These are phyloP conservation scores for Acomys russatus DNA, from an alignment of 2,797 vertebrate genomes.

Conservation along the genomic window DNA sequence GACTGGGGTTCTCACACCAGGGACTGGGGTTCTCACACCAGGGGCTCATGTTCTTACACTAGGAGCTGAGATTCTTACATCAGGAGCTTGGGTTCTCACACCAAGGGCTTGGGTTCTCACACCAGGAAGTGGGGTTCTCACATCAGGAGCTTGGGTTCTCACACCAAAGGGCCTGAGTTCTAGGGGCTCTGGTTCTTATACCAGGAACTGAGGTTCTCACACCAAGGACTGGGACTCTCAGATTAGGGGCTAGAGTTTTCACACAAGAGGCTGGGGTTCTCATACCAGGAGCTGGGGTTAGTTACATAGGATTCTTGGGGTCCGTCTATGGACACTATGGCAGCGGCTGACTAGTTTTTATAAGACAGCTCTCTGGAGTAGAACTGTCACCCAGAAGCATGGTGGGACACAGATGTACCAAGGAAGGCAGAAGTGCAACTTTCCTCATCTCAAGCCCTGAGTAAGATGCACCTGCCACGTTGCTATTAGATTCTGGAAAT, in stretches of 20 bases:
- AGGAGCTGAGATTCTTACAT: not conserved
- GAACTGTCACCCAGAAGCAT: not conserved
- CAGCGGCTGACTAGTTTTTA: not conserved
- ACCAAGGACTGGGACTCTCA: not conserved
- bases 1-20: not conserved
- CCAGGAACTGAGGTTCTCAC: not conserved
- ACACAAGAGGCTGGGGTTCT: not conserved
- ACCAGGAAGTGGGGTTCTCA: too few relatives aligned
- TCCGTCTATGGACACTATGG: not conserved
- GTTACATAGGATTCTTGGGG: not conserved
- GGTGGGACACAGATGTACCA: not conserved
- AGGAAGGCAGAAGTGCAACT: not conserved
- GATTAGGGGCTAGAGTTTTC: not conserved
- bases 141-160: not conserved
- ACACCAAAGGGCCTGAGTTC: not conserved
- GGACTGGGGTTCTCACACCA: not conserved
- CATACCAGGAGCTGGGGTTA: too few relatives aligned
- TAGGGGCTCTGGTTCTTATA: not conserved
- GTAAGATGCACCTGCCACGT: not conserved
- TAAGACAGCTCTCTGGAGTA: not conserved
- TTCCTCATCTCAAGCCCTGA: fast-evolving
- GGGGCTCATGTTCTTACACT: not conserved
- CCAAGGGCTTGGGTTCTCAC: not conserved
- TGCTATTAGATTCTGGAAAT: not conserved
- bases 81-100: not conserved